Evolutionary conservation across 2,797 vertebrate genomes (phyloP), one percentile per base, ranked within the genome.

Genomic region (Schizopygopsis malacanthus): DNA sequence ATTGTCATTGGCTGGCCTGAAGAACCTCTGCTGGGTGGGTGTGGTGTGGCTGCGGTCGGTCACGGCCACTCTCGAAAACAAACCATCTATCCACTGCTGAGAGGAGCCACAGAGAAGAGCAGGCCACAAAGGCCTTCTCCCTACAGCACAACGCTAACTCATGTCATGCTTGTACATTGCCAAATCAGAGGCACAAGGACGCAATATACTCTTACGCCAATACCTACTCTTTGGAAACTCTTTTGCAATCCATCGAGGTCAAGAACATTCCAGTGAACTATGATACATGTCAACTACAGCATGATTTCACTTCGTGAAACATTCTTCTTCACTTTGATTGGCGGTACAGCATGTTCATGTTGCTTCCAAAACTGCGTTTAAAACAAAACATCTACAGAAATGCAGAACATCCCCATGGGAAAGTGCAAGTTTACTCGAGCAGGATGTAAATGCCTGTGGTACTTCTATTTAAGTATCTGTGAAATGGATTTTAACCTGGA

Each of bases 111-210:
- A 77, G 83, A 63, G 70, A 73, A 65, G 25, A 33, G 79, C 16
- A 59, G 56, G 54, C 50, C 72, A 72, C 50, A 79, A 81, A 41
- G n/a, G 63, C 81, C 54, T 70, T 79, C 47, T 69, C 63, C 52
- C 41, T 59, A 71, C 72, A 78, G 79, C 79, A 76, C 78, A 87
- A 73, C 5, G 25, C 70, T 56, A 79, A 69, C 43, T 50, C 79
- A 67, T 80, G 79, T 77, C 78, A 80, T 41, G 54, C 79, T 39
- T 70, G 41, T 71, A 28, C 80, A 63, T 82, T 79, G 83, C 87
- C 83, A 88, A 85, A 88, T 79, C 39, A 50, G 54, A 67, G 79
- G 73, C 83, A 63, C 25, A 70, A 71, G 41, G 86, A 82, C 83
- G 63, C 78, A 56, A 20, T 77, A 69, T 56, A 65, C 79, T 78